Evolutionary conservation across 1,140 invertebrate species (phyloP).

Genomic region (Euglossa dilemma): DNA sequence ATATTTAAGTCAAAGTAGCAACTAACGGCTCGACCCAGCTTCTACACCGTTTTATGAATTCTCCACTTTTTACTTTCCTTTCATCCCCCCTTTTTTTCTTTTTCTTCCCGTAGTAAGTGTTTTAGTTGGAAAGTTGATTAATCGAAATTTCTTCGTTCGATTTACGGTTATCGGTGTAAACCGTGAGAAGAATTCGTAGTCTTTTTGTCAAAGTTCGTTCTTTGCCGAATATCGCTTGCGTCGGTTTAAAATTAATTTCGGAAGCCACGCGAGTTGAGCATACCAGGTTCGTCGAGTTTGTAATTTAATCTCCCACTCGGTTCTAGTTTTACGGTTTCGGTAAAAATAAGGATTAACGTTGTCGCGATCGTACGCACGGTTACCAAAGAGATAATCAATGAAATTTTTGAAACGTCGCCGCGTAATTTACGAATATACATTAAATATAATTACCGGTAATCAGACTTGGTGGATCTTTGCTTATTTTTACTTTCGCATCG

Average conservation of each 20-base stretch:
- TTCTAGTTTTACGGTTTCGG: conserved; percentile 22
- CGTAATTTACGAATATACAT: not conserved
- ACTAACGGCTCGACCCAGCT: not conserved
- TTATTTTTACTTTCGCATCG: not conserved
- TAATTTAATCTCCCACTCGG: conserved; percentile 13
- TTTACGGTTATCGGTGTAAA: too few relatives aligned
- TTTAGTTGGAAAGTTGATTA: too few relatives aligned
- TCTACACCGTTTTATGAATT: not conserved
- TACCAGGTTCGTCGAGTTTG: not conserved
- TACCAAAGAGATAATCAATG: not conserved
- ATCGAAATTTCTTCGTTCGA: too few relatives aligned
- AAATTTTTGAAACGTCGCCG: not conserved
- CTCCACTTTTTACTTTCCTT: not conserved
- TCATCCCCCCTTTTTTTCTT: too few relatives aligned
- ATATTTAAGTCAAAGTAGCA: not conserved
- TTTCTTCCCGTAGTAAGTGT: too few relatives aligned
- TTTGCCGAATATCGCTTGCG: not conserved
- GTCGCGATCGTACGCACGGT: not conserved
- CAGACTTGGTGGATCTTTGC: too few relatives aligned
- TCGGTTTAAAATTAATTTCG: not conserved
- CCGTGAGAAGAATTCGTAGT: too few relatives aligned
- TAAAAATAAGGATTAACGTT: not conserved
- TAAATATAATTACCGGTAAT: not conserved
- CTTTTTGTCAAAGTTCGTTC: not conserved
- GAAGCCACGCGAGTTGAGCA: not conserved